phyloP scores from a whole-genome alignment of 2,888 invertebrate species.

The Megastigmus dorsalis region DNA sequence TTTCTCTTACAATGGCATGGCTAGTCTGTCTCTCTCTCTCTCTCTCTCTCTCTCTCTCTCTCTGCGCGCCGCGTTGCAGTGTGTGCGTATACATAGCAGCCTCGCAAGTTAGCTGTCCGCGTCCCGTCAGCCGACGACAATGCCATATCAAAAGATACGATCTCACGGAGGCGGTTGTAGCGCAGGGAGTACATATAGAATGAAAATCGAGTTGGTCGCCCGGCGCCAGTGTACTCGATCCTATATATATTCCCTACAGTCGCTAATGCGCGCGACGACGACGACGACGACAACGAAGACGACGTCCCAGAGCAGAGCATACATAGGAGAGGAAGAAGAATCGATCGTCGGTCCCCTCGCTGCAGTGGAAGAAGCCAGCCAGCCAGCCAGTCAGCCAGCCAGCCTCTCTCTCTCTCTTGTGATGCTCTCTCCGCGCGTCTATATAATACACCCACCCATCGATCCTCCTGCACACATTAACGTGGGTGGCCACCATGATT shows the following conservation, averaged over 20 bases:
- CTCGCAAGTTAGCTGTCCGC: background rate
- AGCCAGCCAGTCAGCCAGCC: too few relatives aligned
- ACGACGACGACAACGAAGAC: too few relatives aligned
- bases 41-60: too few relatives aligned
- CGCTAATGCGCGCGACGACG: background rate
- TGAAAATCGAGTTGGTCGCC: slow-evolving; percentile 8
- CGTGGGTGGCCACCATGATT: slow-evolving; percentile 55
- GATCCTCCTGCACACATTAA: slow-evolving; percentile 38
- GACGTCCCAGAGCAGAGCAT: background rate
- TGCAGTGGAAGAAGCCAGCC: too few relatives aligned
- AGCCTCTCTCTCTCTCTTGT: too few relatives aligned
- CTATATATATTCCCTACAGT: too few relatives aligned
- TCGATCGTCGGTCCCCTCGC: slow-evolving; percentile 32
- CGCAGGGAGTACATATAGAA: too few relatives aligned
- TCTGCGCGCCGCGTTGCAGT: too few relatives aligned
- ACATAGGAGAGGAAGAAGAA: background rate
- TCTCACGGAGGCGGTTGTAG: too few relatives aligned
- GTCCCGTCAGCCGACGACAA: slow-evolving; percentile 1
- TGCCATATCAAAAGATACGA: background rate
- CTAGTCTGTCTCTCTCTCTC: too few relatives aligned
- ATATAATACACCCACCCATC: slow-evolving; percentile 28
- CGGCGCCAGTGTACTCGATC: background rate
- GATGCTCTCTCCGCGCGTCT: background rate
- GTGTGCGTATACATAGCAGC: too few relatives aligned
- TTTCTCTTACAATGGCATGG: too few relatives aligned